These are phyloP conservation scores for Frankliniella fusca DNA, from an alignment of 2,888 invertebrate species.

Conservation along the genomic window DNA sequence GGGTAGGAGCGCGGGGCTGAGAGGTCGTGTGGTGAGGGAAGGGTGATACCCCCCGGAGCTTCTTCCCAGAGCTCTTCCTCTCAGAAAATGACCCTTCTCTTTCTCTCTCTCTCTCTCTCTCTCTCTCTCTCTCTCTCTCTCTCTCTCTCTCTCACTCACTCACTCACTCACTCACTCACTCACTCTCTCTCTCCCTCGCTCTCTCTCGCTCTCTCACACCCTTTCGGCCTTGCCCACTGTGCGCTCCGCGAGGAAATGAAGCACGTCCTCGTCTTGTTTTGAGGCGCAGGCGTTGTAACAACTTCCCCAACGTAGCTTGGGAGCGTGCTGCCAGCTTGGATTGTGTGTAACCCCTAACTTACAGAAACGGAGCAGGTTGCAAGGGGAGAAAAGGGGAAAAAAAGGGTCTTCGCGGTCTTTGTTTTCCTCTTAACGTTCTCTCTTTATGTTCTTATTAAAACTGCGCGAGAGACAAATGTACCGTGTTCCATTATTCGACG, in stretches of 20 bases:
- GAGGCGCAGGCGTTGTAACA: too few relatives aligned
- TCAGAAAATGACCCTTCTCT: too few relatives aligned
- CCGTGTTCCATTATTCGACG: too few relatives aligned
- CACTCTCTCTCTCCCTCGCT: background rate
- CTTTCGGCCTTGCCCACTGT: background rate
- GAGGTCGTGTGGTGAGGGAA: background rate
- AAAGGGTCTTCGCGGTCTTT: too few relatives aligned
- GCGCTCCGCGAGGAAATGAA: background rate
- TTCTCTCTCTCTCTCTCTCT: background rate
- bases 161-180: background rate
- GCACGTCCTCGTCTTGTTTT: background rate
- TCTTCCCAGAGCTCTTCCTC: background rate
- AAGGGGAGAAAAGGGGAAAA: too few relatives aligned
- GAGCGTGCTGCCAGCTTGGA: too few relatives aligned
- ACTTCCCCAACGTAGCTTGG: too few relatives aligned
- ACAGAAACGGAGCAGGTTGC: too few relatives aligned
- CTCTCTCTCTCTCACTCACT: background rate
- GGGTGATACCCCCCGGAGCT: background rate
- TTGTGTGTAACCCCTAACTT: too few relatives aligned
- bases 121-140: background rate
- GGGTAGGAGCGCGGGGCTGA: background rate
- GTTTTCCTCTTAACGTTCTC: too few relatives aligned
- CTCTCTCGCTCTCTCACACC: background rate
- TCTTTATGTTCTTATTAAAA: too few relatives aligned
- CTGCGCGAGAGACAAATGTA: too few relatives aligned